These are phyloP conservation scores for Platichthys stellatus DNA, from an alignment of 2,113 vertebrate genomes.

Conservation along the genomic window DNA sequence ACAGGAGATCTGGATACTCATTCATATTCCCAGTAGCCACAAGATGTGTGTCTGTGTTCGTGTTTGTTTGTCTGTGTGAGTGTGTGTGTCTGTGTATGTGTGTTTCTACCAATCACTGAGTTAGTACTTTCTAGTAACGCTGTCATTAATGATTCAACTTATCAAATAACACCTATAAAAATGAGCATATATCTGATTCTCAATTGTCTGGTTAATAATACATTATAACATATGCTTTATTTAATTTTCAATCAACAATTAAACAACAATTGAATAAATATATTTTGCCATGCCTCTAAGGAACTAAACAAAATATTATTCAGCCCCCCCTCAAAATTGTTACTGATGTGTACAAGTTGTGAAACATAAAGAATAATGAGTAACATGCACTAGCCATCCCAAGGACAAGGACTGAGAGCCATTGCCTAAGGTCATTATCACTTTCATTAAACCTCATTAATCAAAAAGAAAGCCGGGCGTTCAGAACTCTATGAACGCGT, in stretches of 20 bases:
- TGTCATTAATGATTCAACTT: conserved; percentile 5
- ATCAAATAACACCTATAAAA: not conserved
- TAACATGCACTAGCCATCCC: conserved; percentile 20
- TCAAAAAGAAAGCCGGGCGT: not conserved
- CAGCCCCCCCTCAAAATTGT: conserved; percentile 2
- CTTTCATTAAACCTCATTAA: conserved; percentile 38
- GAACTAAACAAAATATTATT: too few species aligned
- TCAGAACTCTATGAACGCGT: not conserved
- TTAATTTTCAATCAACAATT: not conserved
- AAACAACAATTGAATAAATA: not conserved
- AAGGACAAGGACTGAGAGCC: conserved; percentile 32
- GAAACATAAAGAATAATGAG: conserved; percentile 36
- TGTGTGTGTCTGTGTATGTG: not conserved
- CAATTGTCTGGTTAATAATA: not conserved
- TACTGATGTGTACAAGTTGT: conserved; percentile 32
- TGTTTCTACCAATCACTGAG: not conserved
- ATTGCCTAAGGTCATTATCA: conserved; percentile 31
- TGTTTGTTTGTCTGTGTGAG: conserved; percentile 3
- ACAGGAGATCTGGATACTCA: conserved; percentile 16
- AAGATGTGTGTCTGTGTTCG: not conserved
- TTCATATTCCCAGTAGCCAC: not conserved
- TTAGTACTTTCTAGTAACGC: not conserved
- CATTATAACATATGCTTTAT: not conserved
- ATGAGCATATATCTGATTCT: not conserved
- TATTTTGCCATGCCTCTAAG: not conserved